These are phyloP conservation scores for Saxidomus purpurata DNA, from an alignment of 1,140 invertebrate species.

Conservation along the genomic window DNA sequence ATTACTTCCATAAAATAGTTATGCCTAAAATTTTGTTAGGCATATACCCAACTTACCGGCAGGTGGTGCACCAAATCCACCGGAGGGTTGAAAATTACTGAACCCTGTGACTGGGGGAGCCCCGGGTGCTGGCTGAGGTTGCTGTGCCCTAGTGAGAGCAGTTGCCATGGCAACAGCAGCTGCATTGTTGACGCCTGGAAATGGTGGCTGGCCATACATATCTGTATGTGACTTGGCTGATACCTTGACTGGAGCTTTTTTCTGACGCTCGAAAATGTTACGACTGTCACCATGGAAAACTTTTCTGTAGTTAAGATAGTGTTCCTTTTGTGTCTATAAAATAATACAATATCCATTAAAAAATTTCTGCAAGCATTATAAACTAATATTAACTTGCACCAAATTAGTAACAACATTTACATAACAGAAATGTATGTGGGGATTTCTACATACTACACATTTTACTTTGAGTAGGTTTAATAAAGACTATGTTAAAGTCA, in stretches of 20 bases:
- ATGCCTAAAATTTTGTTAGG: too few relatives aligned
- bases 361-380: too few relatives aligned
- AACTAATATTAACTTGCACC: too few relatives aligned
- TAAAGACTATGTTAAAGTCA: too few relatives aligned
- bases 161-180: constrained; percentile 87
- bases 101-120: constrained; percentile 75
- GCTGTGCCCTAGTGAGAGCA: constrained; percentile 87
- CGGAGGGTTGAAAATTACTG: constrained; percentile 35
- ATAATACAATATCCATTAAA: too few relatives aligned
- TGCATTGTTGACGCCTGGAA: constrained; percentile 88
- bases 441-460: too few relatives aligned
- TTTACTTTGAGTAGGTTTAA: too few relatives aligned
- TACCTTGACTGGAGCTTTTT: constrained; percentile 78
- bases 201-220: constrained; percentile 88
- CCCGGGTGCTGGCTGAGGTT: constrained; percentile 65
- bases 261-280: constrained; percentile 91
- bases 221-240: constrained; percentile 71
- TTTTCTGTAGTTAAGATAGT: constrained; percentile 93
- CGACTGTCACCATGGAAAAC: constrained; percentile 92
- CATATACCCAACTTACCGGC: too few relatives aligned
- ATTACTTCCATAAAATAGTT: too few relatives aligned
- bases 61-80: constrained; percentile 62
- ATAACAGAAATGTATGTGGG: background rate
- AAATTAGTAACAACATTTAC: constrained; percentile 10
- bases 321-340: constrained; percentile 92